Evolutionary conservation across 2,888 invertebrate genomes (phyloP).

Genomic region (Pheosia tremula): DNA sequence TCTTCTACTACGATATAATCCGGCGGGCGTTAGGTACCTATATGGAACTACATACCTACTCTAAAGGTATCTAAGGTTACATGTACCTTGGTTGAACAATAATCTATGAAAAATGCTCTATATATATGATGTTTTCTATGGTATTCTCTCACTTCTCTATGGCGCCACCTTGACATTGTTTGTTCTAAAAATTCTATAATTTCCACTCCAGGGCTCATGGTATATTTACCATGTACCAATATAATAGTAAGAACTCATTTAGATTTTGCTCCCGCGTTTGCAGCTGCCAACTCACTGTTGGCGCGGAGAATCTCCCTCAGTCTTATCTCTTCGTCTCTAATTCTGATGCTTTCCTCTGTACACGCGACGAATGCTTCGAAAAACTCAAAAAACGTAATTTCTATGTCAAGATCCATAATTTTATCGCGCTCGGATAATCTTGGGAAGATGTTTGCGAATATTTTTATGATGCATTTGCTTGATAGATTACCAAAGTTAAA

Average conservation of each 20-base stretch:
- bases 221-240: no score
- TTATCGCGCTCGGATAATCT: constrained; percentile 56
- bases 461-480: constrained; percentile 58
- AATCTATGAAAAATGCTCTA: no score
- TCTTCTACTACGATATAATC: no score
- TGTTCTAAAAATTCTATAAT: no score
- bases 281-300: background rate
- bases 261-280: background rate
- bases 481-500: constrained; percentile 69
- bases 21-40: no score
- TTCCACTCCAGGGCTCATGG: no score
- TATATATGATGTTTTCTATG: no score
- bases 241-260: background rate
- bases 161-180: no score
- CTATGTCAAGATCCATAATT: constrained; percentile 77
- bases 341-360: constrained; percentile 64
- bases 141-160: no score
- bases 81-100: no score
- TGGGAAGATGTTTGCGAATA: constrained; percentile 77
- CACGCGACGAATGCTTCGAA: constrained; percentile 82
- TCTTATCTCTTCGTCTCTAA: constrained; percentile 53
- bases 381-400: constrained; percentile 85
- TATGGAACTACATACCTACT: no score
- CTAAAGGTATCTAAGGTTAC: no score
- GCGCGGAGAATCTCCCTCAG: constrained; percentile 41